Evolutionary conservation across 2,113 vertebrate genomes (phyloP).

Genomic region (Hippoglossus stenolepis): DNA sequence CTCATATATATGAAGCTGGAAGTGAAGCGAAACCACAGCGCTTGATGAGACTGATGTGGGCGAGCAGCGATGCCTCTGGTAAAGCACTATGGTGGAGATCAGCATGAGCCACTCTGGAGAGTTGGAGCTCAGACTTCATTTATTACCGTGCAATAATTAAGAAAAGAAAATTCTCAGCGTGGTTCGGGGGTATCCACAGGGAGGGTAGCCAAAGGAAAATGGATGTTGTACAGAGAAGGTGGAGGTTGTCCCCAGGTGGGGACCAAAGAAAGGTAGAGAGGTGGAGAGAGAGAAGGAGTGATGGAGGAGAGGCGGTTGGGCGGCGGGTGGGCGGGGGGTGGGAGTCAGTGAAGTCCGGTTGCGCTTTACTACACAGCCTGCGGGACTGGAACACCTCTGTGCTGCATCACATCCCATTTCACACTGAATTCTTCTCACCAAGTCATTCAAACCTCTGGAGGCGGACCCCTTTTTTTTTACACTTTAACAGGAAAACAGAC

Average conservation of each 20-base stretch:
- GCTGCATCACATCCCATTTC: conserved; percentile 67
- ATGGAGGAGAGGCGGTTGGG: conserved; percentile 23
- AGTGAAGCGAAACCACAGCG: conserved; percentile 57
- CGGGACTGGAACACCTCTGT: conserved; percentile 64
- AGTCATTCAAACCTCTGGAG: conserved; percentile 46
- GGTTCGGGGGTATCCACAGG: conserved; percentile 29
- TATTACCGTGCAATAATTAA: conserved; percentile 69
- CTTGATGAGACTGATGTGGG: conserved; percentile 61
- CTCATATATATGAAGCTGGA: conserved; percentile 42
- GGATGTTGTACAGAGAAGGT: conserved; percentile 33
- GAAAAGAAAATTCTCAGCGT: conserved; percentile 57
- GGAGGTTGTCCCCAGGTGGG: conserved; percentile 16
- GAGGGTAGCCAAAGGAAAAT: conserved; percentile 50
- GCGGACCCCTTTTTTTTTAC: background rate
- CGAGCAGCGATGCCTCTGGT: conserved; percentile 67
- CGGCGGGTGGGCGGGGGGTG: conserved; percentile 30
- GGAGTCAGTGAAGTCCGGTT: conserved; percentile 44
- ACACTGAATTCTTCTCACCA: conserved; percentile 58
- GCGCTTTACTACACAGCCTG: conserved; percentile 51
- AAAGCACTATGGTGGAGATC: conserved; percentile 56
- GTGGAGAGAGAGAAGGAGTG: conserved; percentile 11
- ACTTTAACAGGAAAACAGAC: background rate
- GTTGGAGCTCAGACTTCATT: conserved; percentile 54
- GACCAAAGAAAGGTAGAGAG: conserved; percentile 1
- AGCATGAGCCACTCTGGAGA: conserved; percentile 57